Base-by-base conservation (phyloP, 2,888 invertebrate species). In the Odontocerum albicorne region DNA sequence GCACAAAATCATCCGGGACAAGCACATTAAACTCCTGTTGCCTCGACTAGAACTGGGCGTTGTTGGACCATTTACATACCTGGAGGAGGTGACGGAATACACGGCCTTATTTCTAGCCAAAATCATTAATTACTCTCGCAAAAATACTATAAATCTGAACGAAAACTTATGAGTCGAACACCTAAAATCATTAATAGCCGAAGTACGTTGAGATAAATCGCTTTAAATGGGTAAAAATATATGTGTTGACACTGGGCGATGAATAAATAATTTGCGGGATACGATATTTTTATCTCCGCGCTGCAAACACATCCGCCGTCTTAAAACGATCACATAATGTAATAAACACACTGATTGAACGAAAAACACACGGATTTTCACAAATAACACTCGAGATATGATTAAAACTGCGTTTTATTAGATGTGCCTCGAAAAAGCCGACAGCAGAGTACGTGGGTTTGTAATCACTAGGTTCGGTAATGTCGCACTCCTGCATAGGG, bases 401-500 rank as follows among this genome's bases (percentile, higher is more conserved):
- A 31, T 45, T 43, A 15, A 31, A n/a, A 39, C 16, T 39, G 19
- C 35, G 35, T 8, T 8, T 13, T 13, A 12, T 21, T 19, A 8
- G 36, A 44, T 43, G 42, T 35, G 32, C 16, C 33, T 33, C 42
- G 13, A 36, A 13, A 43, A 43, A 51, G 43, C 51, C 43, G 39
- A 43, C 51, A 51, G 35, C 51, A 35, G 42, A 8, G 51, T 51
- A 51, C 43, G 43, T 43, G 43, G 43, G 42, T 43, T 50, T 50
- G 50, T 44, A 51, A 51, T 51, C 51, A 51, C 51, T 51, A 51
- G 62, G 64, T 49, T 61, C 56, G 46, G 57, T 55, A 39, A 57
- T 57, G 51, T 61, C 60, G 39, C 35, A 46, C 36, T 52, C 52
- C 39, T 57, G 60, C 33, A 60, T 60, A 57, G 36, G 43, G 43